phyloP scores from a whole-genome alignment of 2,797 vertebrate genomes.

The Capromys pilorides region DNA sequence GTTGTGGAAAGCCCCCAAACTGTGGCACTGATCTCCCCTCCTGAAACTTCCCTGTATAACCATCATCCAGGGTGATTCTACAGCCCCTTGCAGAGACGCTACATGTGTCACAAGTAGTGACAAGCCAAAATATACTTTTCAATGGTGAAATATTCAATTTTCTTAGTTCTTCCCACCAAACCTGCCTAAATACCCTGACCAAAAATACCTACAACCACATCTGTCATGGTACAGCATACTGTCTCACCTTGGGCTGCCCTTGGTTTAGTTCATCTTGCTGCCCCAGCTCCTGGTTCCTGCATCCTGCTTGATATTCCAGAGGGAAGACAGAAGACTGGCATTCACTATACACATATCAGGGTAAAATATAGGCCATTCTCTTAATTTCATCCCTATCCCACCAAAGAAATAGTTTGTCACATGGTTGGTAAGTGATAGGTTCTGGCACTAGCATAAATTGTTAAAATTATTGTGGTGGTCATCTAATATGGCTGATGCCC shows the following conservation, averaged over 20 bases:
- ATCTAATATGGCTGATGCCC: too few relatives aligned
- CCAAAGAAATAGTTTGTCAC: neutral
- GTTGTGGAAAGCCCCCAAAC: neutral
- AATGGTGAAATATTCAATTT: neutral
- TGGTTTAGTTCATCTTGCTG: too few relatives aligned
- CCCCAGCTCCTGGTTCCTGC: neutral
- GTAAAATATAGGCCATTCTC: neutral
- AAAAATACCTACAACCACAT: neutral
- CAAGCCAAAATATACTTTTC: neutral
- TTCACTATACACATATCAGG: neutral
- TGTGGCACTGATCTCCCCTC: neutral
- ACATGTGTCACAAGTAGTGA: neutral
- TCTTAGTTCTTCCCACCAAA: neutral
- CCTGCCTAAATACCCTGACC: neutral
- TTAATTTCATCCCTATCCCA: neutral
- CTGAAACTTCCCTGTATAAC: neutral
- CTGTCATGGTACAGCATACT: neutral
- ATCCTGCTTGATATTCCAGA: neutral
- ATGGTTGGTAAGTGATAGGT: neutral
- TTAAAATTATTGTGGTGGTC: too few relatives aligned
- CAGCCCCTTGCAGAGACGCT: neutral
- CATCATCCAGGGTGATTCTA: neutral
- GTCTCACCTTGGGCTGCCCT: neutral
- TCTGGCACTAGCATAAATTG: too few relatives aligned
- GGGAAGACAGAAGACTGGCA: neutral